Evolutionary conservation across 2,113 vertebrate genomes (phyloP), one percentile per base, ranked within the genome.

Genomic region (Pelmatolapia mariae): DNA sequence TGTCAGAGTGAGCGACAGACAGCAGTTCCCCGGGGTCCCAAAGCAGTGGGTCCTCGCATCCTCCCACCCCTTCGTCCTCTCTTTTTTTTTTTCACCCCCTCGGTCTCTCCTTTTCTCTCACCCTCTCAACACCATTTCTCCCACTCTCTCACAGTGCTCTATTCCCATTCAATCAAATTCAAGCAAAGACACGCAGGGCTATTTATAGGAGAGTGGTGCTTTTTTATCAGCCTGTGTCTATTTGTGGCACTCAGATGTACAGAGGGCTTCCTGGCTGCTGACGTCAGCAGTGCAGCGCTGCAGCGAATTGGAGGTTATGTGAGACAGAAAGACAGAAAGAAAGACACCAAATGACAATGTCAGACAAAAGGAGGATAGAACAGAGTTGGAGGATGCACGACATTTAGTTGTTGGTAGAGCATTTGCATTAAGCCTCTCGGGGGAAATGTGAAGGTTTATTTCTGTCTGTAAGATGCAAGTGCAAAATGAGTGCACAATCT

Each of bases 221-320:
- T 95, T 96, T 96, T 96, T 96, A 94, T 96, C 94, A 81, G 91
- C 91, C 93, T 76, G 94, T 89, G 95, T 95, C 96, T 97, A 96
- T 97, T 97, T 97, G 95, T 95, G 92, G 95, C 92, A 89, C 88
- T 91, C 89, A 91, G 92, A 96, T 95, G 93, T 94, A 96, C 94
- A 94, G 95, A 96, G 96, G 96, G 94, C 96, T 96, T 95, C 96
- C 96, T 96, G 92, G 90, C 93, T 95, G 92, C 94, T 96, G 95
- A 96, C 96, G 96, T 96, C 92, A 96, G 94, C 90, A 90, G 87
- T 92, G 94, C 91, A 82, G 89, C 85, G 94, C 95, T 96, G 96
- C 96, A 94, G 95, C 94, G 94, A 87, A 87, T 89, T 86, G 88
- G 86, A 83, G 85, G 89, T 83, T 88, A 73, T 59, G 82, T 68